Evolutionary conservation across 2,113 vertebrate genomes (phyloP).

Genomic region (Mustela lutreola): DNA sequence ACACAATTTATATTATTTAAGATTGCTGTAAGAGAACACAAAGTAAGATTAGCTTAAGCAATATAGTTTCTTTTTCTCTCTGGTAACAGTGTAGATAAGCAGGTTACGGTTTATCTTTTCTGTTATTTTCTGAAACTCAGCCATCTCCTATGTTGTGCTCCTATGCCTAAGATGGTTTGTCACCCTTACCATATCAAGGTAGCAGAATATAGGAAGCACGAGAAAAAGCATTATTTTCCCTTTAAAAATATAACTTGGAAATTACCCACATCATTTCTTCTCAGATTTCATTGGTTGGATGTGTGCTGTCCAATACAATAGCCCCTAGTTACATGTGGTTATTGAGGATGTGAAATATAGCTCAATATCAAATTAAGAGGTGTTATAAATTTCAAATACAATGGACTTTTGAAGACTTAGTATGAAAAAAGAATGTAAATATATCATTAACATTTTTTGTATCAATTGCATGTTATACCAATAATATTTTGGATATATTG

Average conservation of each 20-base stretch:
- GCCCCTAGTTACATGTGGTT: neutral
- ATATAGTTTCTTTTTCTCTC: neutral
- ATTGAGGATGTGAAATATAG: neutral
- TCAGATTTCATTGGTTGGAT: neutral
- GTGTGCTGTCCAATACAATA: neutral
- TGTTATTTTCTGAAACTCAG: neutral
- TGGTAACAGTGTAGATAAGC: neutral
- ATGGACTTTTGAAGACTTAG: neutral
- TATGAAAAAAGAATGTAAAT: slow-evolving; percentile 6
- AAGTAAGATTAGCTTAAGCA: neutral
- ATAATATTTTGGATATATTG: neutral
- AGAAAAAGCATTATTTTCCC: neutral
- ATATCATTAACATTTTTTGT: neutral
- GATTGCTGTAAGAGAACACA: neutral
- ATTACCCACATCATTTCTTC: neutral
- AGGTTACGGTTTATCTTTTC: neutral
- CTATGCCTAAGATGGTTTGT: neutral
- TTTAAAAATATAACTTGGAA: neutral
- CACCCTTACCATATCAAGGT: neutral
- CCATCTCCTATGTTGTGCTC: neutral
- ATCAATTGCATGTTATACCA: neutral
- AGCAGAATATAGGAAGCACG: neutral
- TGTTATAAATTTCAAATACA: neutral
- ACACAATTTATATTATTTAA: neutral
- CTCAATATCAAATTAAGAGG: neutral